Percentiles rank a stretch among this genome's conserved stretches.
phyloP scores from a whole-genome alignment of 2,888 invertebrate genomes.

The Drymonia ruficornis region DNA sequence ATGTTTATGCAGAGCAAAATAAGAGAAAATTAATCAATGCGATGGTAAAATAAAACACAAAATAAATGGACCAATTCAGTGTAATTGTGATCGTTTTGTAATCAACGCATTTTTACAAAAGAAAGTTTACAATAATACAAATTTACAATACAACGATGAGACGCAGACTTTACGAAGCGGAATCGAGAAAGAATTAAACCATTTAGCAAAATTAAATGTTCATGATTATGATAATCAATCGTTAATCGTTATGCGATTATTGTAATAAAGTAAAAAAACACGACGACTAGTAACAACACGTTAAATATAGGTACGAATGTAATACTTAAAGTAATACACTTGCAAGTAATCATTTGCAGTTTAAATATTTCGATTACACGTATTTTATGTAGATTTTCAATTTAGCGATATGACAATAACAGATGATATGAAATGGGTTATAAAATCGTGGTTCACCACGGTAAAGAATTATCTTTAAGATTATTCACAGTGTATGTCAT shows the following conservation, averaged over 20 bases:
- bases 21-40: neutral
- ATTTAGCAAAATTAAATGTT: slow-evolving; percentile 31
- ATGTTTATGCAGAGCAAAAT: neutral
- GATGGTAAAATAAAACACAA: slow-evolving; percentile 67
- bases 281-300: slow-evolving; percentile 57
- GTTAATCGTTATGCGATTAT: slow-evolving; percentile 17
- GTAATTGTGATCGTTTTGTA: slow-evolving; percentile 64
- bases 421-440: slow-evolving; percentile 49
- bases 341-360: neutral
- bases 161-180: slow-evolving; percentile 51
- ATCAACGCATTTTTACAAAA: slow-evolving; percentile 54
- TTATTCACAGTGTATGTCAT: slow-evolving; percentile 64
- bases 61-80: slow-evolving; percentile 65
- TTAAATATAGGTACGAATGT: slow-evolving; percentile 29
- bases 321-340: slow-evolving; percentile 34
- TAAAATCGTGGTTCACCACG: slow-evolving; percentile 22
- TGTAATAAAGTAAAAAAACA: slow-evolving; percentile 26
- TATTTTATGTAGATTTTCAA: slow-evolving; percentile 25
- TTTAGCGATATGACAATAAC: slow-evolving; percentile 36
- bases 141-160: slow-evolving; percentile 42
- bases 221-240: slow-evolving; percentile 31
- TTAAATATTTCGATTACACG: slow-evolving; percentile 6
- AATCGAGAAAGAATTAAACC: slow-evolving; percentile 31
- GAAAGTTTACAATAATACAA: slow-evolving; percentile 37
- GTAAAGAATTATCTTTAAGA: slow-evolving; percentile 21